phyloP scores from a whole-genome alignment of 2,113 vertebrate species.

The Aplodontia rufa region DNA sequence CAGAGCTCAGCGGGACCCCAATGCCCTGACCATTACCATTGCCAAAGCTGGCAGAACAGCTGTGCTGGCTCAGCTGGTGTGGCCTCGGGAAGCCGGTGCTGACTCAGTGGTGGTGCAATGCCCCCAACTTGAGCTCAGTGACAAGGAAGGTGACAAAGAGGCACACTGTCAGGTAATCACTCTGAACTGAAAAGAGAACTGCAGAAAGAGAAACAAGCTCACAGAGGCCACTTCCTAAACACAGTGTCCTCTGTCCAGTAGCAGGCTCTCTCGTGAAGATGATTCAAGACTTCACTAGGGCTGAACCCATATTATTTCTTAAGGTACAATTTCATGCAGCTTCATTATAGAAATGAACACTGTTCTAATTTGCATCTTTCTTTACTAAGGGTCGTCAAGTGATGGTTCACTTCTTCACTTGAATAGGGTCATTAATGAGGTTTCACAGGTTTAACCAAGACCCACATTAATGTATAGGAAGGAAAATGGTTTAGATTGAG shows the following conservation, averaged over 20 bases:
- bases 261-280: background rate
- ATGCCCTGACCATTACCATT: background rate
- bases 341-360: slow-evolving; percentile 39
- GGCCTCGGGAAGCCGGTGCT: background rate
- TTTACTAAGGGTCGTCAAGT: slow-evolving; percentile 34
- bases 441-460: background rate
- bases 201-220: background rate
- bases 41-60: background rate
- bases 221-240: background rate
- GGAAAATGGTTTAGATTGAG: slow-evolving; percentile 10
- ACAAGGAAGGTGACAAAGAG: slow-evolving; percentile 25
- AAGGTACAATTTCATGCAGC: background rate
- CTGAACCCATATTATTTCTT: background rate
- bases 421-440: background rate
- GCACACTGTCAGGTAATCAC: background rate
- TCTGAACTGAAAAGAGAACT: background rate
- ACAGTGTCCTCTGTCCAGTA: background rate
- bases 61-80: background rate
- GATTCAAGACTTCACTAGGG: background rate
- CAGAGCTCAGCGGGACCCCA: background rate
- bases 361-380: slow-evolving; percentile 36
- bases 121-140: background rate
- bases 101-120: background rate
- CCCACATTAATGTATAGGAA: slow-evolving; percentile 15
- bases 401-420: background rate